Evolutionary conservation across 2,797 vertebrate species (phyloP).

Genomic region (Coreius guichenoti): DNA sequence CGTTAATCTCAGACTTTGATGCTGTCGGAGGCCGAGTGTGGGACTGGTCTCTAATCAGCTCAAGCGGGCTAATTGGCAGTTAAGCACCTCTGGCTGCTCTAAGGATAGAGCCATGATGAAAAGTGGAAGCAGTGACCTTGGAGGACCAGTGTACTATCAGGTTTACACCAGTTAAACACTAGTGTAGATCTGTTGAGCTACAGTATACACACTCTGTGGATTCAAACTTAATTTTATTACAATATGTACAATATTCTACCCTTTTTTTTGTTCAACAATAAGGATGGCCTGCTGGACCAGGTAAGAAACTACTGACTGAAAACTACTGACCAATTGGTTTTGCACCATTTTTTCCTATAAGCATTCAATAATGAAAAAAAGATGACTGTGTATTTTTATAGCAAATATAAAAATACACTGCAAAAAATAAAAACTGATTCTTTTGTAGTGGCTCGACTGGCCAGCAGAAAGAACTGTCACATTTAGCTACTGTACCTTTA

Average conservation of each 20-base stretch:
- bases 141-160: slow-evolving; percentile 24
- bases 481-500: too few species aligned
- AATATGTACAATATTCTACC: not conserved
- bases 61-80: slow-evolving; percentile 62
- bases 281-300: not conserved
- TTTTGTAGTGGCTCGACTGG: too few species aligned
- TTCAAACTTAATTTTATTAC: not conserved
- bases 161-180: not conserved
- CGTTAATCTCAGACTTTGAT: slow-evolving; percentile 71
- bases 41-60: slow-evolving; percentile 73
- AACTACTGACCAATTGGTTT: not conserved
- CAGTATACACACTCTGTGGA: not conserved
- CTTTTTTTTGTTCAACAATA: not conserved
- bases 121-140: slow-evolving; percentile 51
- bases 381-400: too few species aligned
- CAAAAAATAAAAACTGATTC: too few species aligned
- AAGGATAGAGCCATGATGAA: slow-evolving; percentile 46
- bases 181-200: not conserved
- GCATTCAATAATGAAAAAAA: not conserved
- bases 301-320: not conserved
- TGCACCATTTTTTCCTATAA: not conserved
- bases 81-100: slow-evolving; percentile 65
- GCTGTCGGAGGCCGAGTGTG: slow-evolving; percentile 66
- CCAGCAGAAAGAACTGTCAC: too few species aligned
- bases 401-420: too few species aligned